Evolutionary conservation across 2,888 invertebrate species (phyloP), one percentile per base, ranked within the genome.

Genomic region (Cheilosia pagana): DNA sequence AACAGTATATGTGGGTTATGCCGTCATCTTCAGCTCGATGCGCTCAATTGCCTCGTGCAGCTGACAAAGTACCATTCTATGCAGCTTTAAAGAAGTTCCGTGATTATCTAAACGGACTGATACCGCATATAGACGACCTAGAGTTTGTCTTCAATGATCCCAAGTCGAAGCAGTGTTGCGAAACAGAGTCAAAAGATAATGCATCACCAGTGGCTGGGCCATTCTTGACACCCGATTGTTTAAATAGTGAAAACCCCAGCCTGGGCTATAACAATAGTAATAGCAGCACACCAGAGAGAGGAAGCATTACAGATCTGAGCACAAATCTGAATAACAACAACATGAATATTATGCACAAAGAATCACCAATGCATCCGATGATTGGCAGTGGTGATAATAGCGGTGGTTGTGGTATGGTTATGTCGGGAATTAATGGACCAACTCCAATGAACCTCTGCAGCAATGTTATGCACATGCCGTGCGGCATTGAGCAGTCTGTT

Each of bases 41-140:
- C 93, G 98, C 99, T 45, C 98, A 99, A 92, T 93, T 99, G 88
- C 99, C 99, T n/a, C 94, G 98, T 88, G 98, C 98, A 21, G 97
- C 98, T 0, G 99, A 99, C 93, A 99, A 99, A 93, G 98, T 99
- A 81, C 99, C 99, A 87, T 99, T 98, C 93, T 99, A 98, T 93
- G 95, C 96, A 81, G 98, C 98, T 67, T 94, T 99, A 55, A 98
- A 98, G 92, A 98, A 98, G 93, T 97, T 98, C 92, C 95, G 98
- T 68, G 99, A 99, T 93, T 97, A 96, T 93, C 93, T 98, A 74
- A 97, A 97, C 92, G 98, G 98, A 2, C 93, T 96, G 65, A 94
- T 97, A 89, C 93, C 96, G 62, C 96, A 96, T 90, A 94, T 97
- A 86, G 97, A 97, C 90, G 97, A 98, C 89, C 94, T 95, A 65